Evolutionary conservation across 23 tunicate genomes (phyloP), one percentile per base, ranked within the genome.

Genomic region (Ascidia mentula): DNA sequence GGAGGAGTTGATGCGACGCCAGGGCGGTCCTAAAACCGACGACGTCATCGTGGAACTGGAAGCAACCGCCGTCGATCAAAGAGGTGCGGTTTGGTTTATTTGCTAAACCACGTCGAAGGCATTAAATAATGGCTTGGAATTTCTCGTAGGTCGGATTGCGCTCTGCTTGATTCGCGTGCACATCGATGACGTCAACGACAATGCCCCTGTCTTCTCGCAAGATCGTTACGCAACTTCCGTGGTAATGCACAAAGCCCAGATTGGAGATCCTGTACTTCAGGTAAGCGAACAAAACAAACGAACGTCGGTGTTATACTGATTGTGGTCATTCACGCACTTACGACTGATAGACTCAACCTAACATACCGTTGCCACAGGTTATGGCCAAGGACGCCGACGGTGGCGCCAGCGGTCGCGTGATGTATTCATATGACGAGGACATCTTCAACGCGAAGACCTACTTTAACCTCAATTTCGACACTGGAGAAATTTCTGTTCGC

Each of bases 161-260:
- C 35, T 35, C 8, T 22, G 39, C 31, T 15, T 31, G 59, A 87
- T 88, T 22, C 18, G 37, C 45, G 69, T 88, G 34, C 36, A 65
- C n/a, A 61, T 88, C 39, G 22, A 35, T 31, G 94, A 88, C 45
- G 88, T 59, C 24, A 88, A 88, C 42, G 88, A 88, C 80, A 83
- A 88, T 59, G 78, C 82, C 7, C 95, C 95, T 2, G 53, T 40
- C 0, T 88, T 88, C 37, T 26, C 34, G 2, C 84, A 33, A 17
- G 37, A 38, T 2, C 0, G n/a, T 32, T 88, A 88, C 69, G 60
- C 3, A 4, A 78, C 70, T 13, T 79, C 40, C 32, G 32, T 88
- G 4, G 32, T 35, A 30, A 74, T 71, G 22, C 6, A 59, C 30
- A 79, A 83, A 24, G 74, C 53, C 0, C 26, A 34, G 32, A 60